Conservation (phyloP, 2,797 vertebrate genomes). For the Ibycter americanus region DNA sequence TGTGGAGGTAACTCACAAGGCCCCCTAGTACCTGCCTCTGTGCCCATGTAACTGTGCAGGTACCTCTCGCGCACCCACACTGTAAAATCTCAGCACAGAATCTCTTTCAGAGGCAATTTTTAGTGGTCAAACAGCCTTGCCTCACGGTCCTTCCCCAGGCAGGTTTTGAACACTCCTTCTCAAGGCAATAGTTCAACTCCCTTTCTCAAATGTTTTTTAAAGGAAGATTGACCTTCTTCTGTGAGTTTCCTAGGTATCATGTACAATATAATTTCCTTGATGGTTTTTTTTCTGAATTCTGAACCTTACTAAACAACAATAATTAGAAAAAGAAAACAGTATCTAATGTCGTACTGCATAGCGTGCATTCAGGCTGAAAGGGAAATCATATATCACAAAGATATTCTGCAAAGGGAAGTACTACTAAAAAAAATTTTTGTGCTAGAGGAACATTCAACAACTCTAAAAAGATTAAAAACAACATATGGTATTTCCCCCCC, state of each 20-base stretch:
- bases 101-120: not conserved
- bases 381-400: not conserved
- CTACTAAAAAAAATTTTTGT: not conserved
- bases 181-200: not conserved
- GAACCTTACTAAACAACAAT: not conserved
- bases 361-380: not conserved
- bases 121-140: not conserved
- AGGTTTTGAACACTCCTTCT: not conserved
- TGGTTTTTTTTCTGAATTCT: not conserved
- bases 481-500: slow-evolving; percentile 32
- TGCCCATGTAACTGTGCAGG: not conserved
- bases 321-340: not conserved
- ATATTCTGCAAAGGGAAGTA: not conserved
- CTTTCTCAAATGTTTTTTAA: not conserved
- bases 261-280: not conserved
- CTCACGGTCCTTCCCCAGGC: not conserved
- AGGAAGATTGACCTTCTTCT: not conserved
- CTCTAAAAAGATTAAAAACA: slow-evolving; percentile 29
- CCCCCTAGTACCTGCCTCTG: fast-evolving
- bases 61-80: fast-evolving
- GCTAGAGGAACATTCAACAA: slow-evolving; percentile 8
- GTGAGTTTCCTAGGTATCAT: not conserved
- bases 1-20: not conserved
- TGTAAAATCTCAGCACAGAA: not conserved
- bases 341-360: not conserved